Conservation (phyloP, 2,797 vertebrate species). For the Molossus molossus region DNA sequence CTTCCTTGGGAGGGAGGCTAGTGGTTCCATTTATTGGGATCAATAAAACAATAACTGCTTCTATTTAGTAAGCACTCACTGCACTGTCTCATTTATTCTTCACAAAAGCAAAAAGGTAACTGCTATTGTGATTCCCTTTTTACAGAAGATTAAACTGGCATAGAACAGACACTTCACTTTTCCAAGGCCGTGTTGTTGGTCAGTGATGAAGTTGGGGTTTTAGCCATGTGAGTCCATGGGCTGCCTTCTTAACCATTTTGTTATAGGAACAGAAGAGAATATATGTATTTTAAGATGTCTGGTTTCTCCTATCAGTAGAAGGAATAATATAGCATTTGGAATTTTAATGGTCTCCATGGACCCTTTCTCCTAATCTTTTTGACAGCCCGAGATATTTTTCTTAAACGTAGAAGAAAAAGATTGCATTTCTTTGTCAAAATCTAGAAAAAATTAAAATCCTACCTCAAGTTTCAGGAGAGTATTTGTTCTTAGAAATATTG, state of each 20-base stretch:
- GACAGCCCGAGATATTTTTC: slow-evolving; percentile 27
- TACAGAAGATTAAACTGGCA: not conserved
- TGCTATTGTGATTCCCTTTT: not conserved
- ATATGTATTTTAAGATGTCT: slow-evolving; percentile 17
- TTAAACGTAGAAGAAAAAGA: not conserved
- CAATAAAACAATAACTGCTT: not conserved
- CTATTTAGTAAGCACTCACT: not conserved
- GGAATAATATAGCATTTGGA: slow-evolving; percentile 3
- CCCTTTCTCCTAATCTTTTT: slow-evolving; percentile 10
- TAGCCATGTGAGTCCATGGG: not conserved
- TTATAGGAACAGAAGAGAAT: not conserved
- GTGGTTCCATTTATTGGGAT: not conserved
- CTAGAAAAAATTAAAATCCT: slow-evolving; percentile 54
- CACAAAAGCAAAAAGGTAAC: not conserved
- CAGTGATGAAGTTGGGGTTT: slow-evolving; percentile 7
- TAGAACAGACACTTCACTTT: not conserved
- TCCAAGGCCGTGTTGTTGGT: not conserved
- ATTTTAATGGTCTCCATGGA: slow-evolving; percentile 33
- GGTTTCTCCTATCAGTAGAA: not conserved
- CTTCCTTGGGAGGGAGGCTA: not conserved
- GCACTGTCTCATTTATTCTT: not conserved
- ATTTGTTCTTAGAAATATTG: slow-evolving; percentile 42
- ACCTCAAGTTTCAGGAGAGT: slow-evolving; percentile 19
- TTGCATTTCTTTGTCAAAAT: slow-evolving; percentile 25
- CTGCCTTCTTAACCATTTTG: not conserved